phyloP scores from a whole-genome alignment of 2,113 vertebrate genomes.

The Pelecanoides urinatrix region DNA sequence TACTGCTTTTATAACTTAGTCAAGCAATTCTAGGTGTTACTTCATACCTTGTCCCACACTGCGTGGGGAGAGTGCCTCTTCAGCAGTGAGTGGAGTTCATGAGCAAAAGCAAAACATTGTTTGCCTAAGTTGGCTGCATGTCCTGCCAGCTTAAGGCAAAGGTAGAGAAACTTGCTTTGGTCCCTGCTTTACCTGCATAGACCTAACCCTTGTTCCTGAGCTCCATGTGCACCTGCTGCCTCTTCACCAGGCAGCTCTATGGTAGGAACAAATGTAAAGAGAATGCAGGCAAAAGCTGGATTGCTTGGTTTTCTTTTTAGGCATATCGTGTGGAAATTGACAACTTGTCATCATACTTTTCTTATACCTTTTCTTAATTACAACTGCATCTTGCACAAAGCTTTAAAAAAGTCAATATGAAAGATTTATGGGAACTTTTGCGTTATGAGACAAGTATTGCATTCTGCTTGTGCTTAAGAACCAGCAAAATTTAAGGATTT shows the following conservation, averaged over 20 bases:
- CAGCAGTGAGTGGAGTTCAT: neutral
- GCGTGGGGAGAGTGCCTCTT: neutral
- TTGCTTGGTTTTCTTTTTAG: neutral
- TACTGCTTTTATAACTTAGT: neutral
- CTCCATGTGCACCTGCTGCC: neutral
- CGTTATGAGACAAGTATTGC: neutral
- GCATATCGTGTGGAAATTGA: neutral
- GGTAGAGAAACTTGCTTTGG: neutral
- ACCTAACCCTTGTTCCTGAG: neutral
- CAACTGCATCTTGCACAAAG: neutral
- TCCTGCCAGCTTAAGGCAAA: neutral
- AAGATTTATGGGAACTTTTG: neutral
- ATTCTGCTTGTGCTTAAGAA: neutral
- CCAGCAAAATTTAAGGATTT: neutral
- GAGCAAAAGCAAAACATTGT: neutral
- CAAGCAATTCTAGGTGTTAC: neutral
- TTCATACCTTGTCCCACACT: neutral
- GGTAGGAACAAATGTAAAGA: neutral
- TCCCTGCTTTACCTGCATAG: neutral
- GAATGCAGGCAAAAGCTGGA: neutral
- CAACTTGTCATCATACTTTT: accelerated
- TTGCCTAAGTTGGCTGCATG: accelerated
- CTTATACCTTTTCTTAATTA: neutral
- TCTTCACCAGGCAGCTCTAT: neutral
- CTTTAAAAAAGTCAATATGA: neutral